Base-by-base conservation (phyloP, 2,888 invertebrate genomes). In the Himalopsyche tibetana region DNA sequence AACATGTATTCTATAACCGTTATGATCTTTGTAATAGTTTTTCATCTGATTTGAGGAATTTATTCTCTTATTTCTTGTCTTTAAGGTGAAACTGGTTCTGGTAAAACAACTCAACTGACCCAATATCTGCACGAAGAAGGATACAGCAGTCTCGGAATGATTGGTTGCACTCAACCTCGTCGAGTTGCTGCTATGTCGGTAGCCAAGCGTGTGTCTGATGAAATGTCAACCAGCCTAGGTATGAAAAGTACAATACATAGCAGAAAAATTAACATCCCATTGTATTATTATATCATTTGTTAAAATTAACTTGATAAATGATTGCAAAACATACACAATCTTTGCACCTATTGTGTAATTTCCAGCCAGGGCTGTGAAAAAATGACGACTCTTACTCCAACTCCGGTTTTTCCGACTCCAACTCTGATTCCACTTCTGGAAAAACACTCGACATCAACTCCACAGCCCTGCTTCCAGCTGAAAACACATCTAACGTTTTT, bases 181-280 rank as follows among this genome's bases (percentile, higher is more conserved):
- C 94, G 98, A 93, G 99, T 99, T 0, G 99, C 99, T 80, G 99
- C 99, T 88, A 99, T 99, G 99, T 98, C 99, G 0, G 99, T 99
- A 0, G 99, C 99, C 0, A 99, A 99, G 92, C 95, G 99, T 90
- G 99, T 99, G 15, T 97, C 99, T 3, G 99, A 99, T 91, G 99
- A 99, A 94, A 99, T 99, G 98, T 94, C 95, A 55, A 96, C 97
- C 0, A 95, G 96, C 87, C 92, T 99, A 74, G 99, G 95, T 95
- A 88, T 90, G 90, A 19, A 15, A 51, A 4, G 15, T 4, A 51
- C 15, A 8, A 51, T 15, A 51, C 6, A 2, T 51, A 15, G 12
- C 0, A 3, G 51, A 51, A 8, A 42, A 8, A 42, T n/a, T 42
- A 42, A 8, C 42, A 42, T 42, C 6, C 0, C 3, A 42, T 42